These are phyloP conservation scores for Yoshiicerus persimilis DNA, from an alignment of 1,140 invertebrate genomes.

Conservation along the genomic window DNA sequence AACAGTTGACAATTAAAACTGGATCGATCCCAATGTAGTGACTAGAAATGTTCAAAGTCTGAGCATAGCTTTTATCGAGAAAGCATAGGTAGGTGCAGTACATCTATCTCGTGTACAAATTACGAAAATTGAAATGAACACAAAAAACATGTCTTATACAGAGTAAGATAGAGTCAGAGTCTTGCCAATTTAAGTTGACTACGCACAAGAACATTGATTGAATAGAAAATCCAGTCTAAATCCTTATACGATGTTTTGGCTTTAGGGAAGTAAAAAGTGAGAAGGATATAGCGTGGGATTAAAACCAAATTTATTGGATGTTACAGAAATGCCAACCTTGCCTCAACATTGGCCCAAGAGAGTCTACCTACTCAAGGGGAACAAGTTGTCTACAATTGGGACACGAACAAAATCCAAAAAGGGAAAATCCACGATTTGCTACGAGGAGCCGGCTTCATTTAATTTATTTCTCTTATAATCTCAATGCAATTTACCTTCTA, in stretches of 20 bases:
- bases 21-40: background rate
- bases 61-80: no score
- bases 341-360: constrained; percentile 28
- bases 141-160: background rate
- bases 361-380: constrained; percentile 39
- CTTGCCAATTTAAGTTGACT: background rate
- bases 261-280: constrained; percentile 1
- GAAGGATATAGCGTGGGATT: background rate
- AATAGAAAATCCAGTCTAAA: background rate
- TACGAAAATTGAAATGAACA: background rate
- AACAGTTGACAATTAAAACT: background rate
- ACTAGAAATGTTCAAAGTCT: background rate
- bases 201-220: background rate
- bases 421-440: constrained; percentile 38
- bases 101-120: background rate
- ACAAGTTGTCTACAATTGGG: constrained; percentile 33
- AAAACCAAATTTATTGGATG: constrained; percentile 8
- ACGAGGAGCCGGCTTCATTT: constrained; percentile 37
- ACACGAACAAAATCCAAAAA: constrained; percentile 43
- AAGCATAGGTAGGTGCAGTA: no score
- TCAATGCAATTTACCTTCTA: background rate
- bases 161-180: background rate
- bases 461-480: background rate
- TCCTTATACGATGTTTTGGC: background rate
- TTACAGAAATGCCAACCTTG: constrained; percentile 34